Evolutionary conservation across 2,797 vertebrate species (phyloP).

Genomic region (Lophius americanus): DNA sequence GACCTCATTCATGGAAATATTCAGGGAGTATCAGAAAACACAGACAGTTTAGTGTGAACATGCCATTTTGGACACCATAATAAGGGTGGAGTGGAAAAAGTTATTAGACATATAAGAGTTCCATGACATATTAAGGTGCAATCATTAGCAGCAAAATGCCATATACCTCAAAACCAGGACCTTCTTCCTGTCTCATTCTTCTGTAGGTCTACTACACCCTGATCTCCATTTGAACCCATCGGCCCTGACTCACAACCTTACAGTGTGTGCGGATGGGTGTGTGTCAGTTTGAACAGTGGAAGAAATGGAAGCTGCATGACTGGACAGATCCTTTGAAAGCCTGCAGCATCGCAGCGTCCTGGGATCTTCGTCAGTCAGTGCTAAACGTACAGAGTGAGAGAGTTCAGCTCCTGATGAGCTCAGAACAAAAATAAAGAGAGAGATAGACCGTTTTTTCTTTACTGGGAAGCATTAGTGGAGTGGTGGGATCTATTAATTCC

Average conservation of each 20-base stretch:
- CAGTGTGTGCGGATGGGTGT: neutral
- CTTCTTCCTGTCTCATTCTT: neutral
- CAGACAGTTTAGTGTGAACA: too few species aligned
- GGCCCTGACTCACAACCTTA: slow-evolving; percentile 40
- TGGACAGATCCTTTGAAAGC: slow-evolving; percentile 40
- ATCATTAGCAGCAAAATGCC: neutral
- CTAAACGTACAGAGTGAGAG: neutral
- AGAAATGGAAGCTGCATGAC: slow-evolving; percentile 45
- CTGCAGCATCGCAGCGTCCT: slow-evolving; percentile 7
- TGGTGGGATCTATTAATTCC: too few species aligned
- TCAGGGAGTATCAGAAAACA: too few species aligned
- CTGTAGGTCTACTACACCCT: neutral
- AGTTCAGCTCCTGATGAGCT: neutral
- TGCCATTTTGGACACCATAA: too few species aligned
- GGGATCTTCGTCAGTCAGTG: slow-evolving; percentile 23
- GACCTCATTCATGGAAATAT: neutral
- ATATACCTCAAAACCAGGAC: neutral
- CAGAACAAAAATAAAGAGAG: neutral
- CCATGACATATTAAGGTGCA: too few species aligned
- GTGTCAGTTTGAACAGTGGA: slow-evolving; percentile 37
- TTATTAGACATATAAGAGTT: too few species aligned
- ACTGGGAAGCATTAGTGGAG: too few species aligned
- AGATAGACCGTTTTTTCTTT: too few species aligned
- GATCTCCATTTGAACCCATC: slow-evolving; percentile 70
- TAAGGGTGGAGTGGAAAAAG: too few species aligned